Evolutionary conservation across 2,113 vertebrate genomes (phyloP).

Genomic region (Prunella fulvescens): DNA sequence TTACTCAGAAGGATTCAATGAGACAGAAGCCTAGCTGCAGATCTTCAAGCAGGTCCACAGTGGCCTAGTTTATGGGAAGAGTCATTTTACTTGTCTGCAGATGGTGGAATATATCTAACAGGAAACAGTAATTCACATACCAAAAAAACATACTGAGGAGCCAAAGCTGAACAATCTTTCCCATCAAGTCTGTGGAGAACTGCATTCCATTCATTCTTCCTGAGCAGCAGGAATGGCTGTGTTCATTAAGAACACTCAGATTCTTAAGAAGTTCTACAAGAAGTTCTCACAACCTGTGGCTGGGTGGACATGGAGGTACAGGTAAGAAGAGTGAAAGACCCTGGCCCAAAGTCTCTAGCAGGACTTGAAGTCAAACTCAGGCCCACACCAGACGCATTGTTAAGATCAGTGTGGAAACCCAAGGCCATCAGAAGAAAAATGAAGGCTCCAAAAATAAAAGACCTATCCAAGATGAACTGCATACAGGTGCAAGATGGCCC

Average conservation of each 20-base stretch:
- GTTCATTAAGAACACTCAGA: neutral
- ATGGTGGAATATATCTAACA: neutral
- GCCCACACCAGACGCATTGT: neutral
- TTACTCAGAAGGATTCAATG: neutral
- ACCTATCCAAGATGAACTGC: neutral
- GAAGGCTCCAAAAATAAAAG: neutral
- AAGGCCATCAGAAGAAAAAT: neutral
- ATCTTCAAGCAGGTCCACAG: neutral
- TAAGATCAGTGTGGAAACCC: neutral
- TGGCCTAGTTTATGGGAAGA: neutral
- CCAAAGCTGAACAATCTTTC: neutral
- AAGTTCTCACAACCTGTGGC: neutral
- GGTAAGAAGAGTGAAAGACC: neutral
- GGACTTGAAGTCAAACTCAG: neutral
- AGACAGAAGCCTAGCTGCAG: neutral
- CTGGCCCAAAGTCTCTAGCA: neutral
- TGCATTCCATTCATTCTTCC: neutral
- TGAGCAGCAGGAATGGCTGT: neutral
- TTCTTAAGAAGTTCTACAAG: neutral
- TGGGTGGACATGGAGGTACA: neutral
- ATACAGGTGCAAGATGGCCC: neutral
- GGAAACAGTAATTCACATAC: neutral
- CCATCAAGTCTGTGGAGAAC: neutral
- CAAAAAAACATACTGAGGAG: neutral
- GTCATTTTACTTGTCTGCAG: neutral